These are phyloP conservation scores for Ictalurus furcatus DNA, from an alignment of 2,113 vertebrate species.

Conservation along the genomic window DNA sequence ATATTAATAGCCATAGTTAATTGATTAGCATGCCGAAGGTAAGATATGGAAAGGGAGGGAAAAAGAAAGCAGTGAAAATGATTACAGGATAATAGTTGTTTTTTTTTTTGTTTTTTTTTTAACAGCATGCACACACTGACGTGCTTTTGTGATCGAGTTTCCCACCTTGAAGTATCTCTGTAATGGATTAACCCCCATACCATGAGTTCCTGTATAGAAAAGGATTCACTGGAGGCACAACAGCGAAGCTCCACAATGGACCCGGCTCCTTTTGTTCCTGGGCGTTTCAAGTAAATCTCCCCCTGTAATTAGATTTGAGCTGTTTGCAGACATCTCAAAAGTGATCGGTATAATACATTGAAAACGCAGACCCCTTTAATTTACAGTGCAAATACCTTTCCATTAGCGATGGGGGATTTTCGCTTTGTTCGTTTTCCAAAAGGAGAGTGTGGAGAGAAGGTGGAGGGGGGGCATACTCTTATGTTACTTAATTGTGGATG, in stretches of 20 bases:
- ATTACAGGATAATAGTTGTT: conserved; percentile 54
- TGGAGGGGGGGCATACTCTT: conserved; percentile 58
- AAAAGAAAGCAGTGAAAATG: conserved; percentile 3
- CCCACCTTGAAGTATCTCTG: conserved; percentile 65
- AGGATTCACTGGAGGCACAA: conserved; percentile 67
- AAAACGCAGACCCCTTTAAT: conserved; percentile 66
- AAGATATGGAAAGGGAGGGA: conserved; percentile 46
- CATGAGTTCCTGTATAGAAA: conserved; percentile 65
- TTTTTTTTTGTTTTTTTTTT: neutral
- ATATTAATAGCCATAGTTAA: conserved; percentile 50
- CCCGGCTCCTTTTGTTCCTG: conserved; percentile 66
- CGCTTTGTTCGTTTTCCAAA: conserved; percentile 71
- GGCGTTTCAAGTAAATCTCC: conserved; percentile 71
- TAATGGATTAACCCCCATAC: conserved; percentile 69
- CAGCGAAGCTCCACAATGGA: conserved; percentile 64
- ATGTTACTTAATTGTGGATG: conserved; percentile 88
- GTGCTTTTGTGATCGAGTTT: conserved; percentile 53
- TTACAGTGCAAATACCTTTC: conserved; percentile 83
- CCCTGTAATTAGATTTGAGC: conserved; percentile 76
- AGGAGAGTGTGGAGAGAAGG: conserved; percentile 47
- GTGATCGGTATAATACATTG: conserved; percentile 66
- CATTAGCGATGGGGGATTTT: conserved; percentile 71
- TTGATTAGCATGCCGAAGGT: conserved; percentile 43
- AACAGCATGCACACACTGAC: conserved; percentile 26
- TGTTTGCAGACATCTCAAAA: conserved; percentile 75